Evolutionary conservation across 2,888 invertebrate species (phyloP).

Genomic region (Nasonovia ribisnigri): DNA sequence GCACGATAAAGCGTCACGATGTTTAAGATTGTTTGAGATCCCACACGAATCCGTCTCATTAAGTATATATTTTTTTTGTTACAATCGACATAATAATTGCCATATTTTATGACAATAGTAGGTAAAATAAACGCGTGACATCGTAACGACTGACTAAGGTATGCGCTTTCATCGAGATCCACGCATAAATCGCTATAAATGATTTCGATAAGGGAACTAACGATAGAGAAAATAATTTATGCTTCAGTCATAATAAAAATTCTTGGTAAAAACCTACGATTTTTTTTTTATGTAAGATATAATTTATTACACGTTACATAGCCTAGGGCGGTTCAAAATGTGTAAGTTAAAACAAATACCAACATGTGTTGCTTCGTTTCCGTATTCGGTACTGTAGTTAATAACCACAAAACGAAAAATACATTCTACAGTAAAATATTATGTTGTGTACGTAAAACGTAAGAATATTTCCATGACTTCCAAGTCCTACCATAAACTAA

Average conservation of each 20-base stretch:
- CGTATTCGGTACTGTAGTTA: neutral
- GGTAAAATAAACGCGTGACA: neutral
- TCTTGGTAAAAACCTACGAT: neutral
- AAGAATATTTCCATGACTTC: slow-evolving; percentile 22
- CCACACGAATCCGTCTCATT: neutral
- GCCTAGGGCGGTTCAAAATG: slow-evolving; percentile 26
- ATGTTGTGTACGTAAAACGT: neutral
- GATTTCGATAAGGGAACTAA: slow-evolving; percentile 1
- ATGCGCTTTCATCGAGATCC: neutral
- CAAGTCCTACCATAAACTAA: neutral
- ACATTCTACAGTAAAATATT: neutral
- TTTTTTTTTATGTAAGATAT: neutral
- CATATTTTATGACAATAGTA: neutral
- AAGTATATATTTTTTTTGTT: neutral
- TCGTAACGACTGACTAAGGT: neutral
- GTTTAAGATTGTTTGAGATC: neutral
- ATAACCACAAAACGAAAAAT: slow-evolving; percentile 30
- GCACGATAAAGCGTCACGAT: neutral
- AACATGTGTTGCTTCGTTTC: slow-evolving; percentile 21
- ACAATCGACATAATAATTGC: neutral
- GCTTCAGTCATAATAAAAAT: neutral
- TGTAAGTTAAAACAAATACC: slow-evolving; percentile 41
- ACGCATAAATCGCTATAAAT: neutral
- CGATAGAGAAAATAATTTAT: neutral
- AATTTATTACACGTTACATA: slow-evolving; percentile 1